A percentile compares a stretch with the other conserved stretches of the same genome.
Evolutionary conservation across 2,797 vertebrate species (phyloP).

Genomic region (Parauchenoglanis punctatus): DNA sequence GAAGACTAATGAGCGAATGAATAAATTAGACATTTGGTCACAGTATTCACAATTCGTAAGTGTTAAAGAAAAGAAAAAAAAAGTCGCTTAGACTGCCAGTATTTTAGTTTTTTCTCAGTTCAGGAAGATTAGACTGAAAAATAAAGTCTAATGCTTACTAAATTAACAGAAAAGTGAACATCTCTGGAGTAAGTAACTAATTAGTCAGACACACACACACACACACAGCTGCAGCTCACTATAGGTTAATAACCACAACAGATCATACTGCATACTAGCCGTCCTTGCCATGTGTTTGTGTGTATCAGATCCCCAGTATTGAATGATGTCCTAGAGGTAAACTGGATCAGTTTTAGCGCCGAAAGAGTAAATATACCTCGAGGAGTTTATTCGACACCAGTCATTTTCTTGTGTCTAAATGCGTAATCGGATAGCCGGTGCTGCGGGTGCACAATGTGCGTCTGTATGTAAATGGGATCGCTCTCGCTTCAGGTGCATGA

Average conservation of each 20-base stretch:
- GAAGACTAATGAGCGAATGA: background rate
- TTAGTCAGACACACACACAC: background rate
- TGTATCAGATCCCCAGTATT: slow-evolving; percentile 2
- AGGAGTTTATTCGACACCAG: slow-evolving; percentile 30
- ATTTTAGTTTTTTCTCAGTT: background rate
- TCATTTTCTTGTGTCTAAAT: slow-evolving; percentile 16
- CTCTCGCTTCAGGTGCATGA: slow-evolving; percentile 7
- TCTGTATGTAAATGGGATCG: slow-evolving; percentile 30
- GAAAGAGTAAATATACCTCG: slow-evolving; percentile 23
- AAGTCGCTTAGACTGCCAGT: background rate
- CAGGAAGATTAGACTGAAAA: background rate
- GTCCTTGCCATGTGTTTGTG: slow-evolving; percentile 3
- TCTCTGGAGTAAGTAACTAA: background rate
- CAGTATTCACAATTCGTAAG: background rate
- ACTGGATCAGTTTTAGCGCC: slow-evolving; percentile 28
- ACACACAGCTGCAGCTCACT: background rate
- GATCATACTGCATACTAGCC: background rate
- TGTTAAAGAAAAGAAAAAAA: background rate
- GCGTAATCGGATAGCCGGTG: slow-evolving; percentile 25
- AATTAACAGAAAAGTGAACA: background rate
- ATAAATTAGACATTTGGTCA: background rate
- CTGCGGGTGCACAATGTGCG: slow-evolving; percentile 11
- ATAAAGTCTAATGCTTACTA: background rate
- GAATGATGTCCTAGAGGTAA: slow-evolving; percentile 17
- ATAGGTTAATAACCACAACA: background rate